Evolutionary conservation across 2,797 vertebrate species (phyloP), one percentile per base, ranked within the genome.

Genomic region (Ceryle rudis): DNA sequence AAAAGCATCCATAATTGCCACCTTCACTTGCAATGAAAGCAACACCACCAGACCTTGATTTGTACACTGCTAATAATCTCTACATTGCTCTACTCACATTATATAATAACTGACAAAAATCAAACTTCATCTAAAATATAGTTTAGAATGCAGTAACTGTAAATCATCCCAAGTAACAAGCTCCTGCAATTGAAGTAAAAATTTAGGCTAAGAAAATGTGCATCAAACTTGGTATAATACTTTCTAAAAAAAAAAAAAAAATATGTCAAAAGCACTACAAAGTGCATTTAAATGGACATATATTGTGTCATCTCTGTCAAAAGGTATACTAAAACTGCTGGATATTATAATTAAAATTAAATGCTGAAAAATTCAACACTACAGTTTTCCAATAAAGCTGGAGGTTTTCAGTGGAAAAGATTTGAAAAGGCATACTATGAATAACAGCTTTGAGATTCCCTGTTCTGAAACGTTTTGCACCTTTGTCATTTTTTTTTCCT

Each of bases 381-480:
- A 16, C 16, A 33, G 29, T 26, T 79, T 93, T 90, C 51, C 47
- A 92, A 46, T 64, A 74, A 78, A 51, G 42, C 18, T 86, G 9
- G 19, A 81, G n/a, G 11, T 82, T 91, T 64, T 91, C 52, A 96
- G 72, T 46, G 11, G 23, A 69, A 89, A 62, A 71, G 6, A 29
- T 70, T 90, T 94, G 79, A 91, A 95, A 94, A 90, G 14, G 17
- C 58, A 86, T 78, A 39, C 21, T 44, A 49, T 55, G 77, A 97
- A 84, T 90, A 70, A 91, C 46, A 86, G 26, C 12, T 83, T 93
- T 66, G 79, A 89, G 42, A 71, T 89, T 44, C 44, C 39, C 25
- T 86, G 25, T 66, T 91, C 74, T 89, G 79, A 95, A 92, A 74
- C 17, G 46, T 39, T 86, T 73, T 94, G 15, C 18, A 83, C 51